Percentiles rank a stretch among this genome's conserved stretches.
phyloP scores from a whole-genome alignment of 2,113 vertebrate genomes.

The Gobio gobio region DNA sequence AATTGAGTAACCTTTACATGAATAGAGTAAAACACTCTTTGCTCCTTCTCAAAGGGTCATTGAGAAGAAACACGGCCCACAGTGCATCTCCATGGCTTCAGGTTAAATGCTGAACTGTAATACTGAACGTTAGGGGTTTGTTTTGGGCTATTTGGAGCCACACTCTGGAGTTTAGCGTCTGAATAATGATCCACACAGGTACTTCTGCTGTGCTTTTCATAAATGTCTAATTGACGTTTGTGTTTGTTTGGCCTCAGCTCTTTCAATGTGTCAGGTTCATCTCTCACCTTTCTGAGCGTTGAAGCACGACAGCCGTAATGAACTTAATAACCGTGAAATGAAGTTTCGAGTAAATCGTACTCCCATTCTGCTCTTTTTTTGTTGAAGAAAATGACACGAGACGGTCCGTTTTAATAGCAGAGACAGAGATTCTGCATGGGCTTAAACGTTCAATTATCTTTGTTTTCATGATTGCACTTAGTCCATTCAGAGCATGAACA shows the following conservation, averaged over 20 bases:
- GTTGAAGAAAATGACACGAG: neutral
- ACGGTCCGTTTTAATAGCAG: neutral
- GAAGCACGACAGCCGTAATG: conserved; percentile 74
- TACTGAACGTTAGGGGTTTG: neutral
- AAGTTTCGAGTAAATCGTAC: conserved; percentile 70
- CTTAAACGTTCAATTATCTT: conserved; percentile 36
- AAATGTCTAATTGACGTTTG: neutral
- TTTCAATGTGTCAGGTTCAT: conserved; percentile 62
- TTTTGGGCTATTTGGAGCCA: neutral
- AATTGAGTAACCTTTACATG: conserved; percentile 41
- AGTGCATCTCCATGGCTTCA: conserved; percentile 3
- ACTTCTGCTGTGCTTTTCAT: neutral
- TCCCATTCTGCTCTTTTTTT: conserved; percentile 62
- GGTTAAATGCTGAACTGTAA: too few species aligned
- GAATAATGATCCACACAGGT: neutral
- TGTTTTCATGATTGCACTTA: neutral
- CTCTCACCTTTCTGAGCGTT: conserved; percentile 64
- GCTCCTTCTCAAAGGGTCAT: conserved; percentile 10
- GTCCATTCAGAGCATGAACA: conserved; percentile 20
- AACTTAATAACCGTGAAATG: conserved; percentile 81
- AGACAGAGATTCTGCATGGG: neutral
- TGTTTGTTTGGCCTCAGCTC: conserved; percentile 51
- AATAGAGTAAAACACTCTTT: neutral
- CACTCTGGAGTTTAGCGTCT: neutral
- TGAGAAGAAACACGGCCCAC: neutral